Percentiles rank a stretch among this genome's conserved stretches.
These are phyloP conservation scores for Kryphioiulus occultus DNA, from an alignment of 2,888 invertebrate genomes.

Conservation along the genomic window DNA sequence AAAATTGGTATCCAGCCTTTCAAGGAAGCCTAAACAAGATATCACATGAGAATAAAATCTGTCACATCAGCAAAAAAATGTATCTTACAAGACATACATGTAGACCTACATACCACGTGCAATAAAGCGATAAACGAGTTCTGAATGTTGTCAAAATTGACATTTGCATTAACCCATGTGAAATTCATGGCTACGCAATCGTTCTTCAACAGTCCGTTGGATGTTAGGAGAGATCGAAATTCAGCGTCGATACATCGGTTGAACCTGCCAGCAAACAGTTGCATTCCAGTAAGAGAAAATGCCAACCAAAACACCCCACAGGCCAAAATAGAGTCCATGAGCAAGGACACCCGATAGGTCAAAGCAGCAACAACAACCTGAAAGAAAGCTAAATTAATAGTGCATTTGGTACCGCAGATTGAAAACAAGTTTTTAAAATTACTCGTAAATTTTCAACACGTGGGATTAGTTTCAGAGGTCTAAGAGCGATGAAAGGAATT, in stretches of 20 bases:
- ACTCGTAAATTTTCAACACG: neutral
- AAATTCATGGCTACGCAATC: neutral
- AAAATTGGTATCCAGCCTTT: neutral
- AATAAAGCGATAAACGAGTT: conserved; percentile 41
- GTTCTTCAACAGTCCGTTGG: neutral
- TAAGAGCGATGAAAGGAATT: neutral
- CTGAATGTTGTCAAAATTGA: conserved; percentile 39
- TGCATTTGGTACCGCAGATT: too few relatives aligned
- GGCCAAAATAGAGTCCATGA: conserved; percentile 26
- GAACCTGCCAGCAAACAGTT: conserved; percentile 36
- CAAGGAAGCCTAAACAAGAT: neutral
- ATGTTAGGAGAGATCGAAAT: neutral
- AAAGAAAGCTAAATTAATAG: too few relatives aligned
- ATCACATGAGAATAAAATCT: neutral
- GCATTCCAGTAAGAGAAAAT: conserved; percentile 31
- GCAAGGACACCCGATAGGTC: neutral
- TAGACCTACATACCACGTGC: conserved; percentile 43
- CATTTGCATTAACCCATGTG: conserved; percentile 2
- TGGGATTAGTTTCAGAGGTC: neutral
- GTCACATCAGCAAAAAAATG: neutral
- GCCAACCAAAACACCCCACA: conserved; percentile 27
- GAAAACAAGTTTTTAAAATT: too few relatives aligned
- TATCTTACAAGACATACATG: neutral
- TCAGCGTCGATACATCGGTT: conserved; percentile 4
- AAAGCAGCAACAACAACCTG: conserved; percentile 44